Evolutionary conservation across 2,113 vertebrate genomes (phyloP).

Genomic region (Tautogolabrus adspersus): DNA sequence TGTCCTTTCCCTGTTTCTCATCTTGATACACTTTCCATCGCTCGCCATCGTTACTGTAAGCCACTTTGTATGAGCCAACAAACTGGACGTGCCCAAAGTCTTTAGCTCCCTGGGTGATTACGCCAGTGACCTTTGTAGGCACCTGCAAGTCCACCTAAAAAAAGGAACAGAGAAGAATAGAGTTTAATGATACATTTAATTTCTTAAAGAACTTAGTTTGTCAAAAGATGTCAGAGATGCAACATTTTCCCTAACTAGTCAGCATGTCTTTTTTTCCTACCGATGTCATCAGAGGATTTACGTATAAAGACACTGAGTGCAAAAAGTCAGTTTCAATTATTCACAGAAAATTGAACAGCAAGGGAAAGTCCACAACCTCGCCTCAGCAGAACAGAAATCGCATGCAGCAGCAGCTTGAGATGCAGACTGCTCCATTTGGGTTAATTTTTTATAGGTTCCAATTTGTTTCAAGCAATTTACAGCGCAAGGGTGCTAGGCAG

Average conservation of each 20-base stretch:
- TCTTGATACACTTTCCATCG: slow-evolving; percentile 95
- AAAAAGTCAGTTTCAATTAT: slow-evolving; percentile 78
- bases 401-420: slow-evolving; percentile 71
- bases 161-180: slow-evolving; percentile 1
- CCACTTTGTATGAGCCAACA: slow-evolving; percentile 97
- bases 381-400: slow-evolving; percentile 76
- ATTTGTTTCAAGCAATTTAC: slow-evolving; percentile 73
- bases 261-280: slow-evolving; percentile 49
- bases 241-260: slow-evolving; percentile 36
- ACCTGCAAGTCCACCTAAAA: slow-evolving; percentile 91
- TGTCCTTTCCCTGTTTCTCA: slow-evolving; percentile 96
- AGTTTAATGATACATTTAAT: not conserved
- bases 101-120: slow-evolving; percentile 99
- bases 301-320: slow-evolving; percentile 61
- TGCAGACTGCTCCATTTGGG: slow-evolving; percentile 57
- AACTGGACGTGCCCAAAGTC: slow-evolving; percentile 99
- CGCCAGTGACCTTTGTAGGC: slow-evolving; percentile 95
- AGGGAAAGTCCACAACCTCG: slow-evolving; percentile 66
- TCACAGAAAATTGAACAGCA: slow-evolving; percentile 79
- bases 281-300: slow-evolving; percentile 59
- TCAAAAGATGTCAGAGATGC: slow-evolving; percentile 27
- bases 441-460: slow-evolving; percentile 79
- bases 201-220: slow-evolving; percentile 1
- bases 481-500: slow-evolving; percentile 26
- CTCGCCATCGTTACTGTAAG: slow-evolving; percentile 94